Base-by-base conservation (phyloP, 1,140 invertebrate species). In the Zaprionus tsacasi region DNA sequence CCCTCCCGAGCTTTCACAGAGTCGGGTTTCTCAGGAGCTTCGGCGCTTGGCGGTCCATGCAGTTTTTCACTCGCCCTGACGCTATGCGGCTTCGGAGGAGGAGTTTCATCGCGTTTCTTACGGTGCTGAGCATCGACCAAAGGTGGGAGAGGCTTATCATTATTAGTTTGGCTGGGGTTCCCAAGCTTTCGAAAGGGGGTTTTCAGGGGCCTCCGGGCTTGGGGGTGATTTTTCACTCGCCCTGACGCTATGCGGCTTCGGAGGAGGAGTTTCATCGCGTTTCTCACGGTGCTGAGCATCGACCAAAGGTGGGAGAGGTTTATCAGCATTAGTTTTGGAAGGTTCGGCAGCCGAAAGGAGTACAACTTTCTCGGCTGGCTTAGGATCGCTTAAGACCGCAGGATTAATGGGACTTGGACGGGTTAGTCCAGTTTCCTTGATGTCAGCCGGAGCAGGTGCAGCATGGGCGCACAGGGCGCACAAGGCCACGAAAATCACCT, bases 341-440 rank as follows among this genome's bases (percentile, higher is more conserved):
- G n/a, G n/a, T n/a, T 58, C 30, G 7, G 15, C 25, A 21, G 15
- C 45, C 1, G 10, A 5, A 6, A 76, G 73, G 33, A 79, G 33
- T 30, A 85, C 33, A 4, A 78, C 21, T 48, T 55, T 83, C 1
- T 57, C 70, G 3, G 45, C 35, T 5, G 81, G 81, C 30, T 78
- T 81, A 5, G 81, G 81, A 40, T 85, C 81, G 17, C 68, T 78
- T 12, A 78, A 12, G 1, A 85, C 78, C 61, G 59, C 81, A 2
- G 81, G 81, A 64, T 57, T 70, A 15, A 85, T 85, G 33, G 81
- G 81, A 55, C 81, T 83, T 38, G 59, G 81, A 38, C 77, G 74
- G 5, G 36, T 17, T 1, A 82, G 59, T 10, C 25, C 36, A 43
- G 2, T 1, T 33, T 72, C 58, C 57, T 69, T 77, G 30, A 57